Percentiles rank a stretch among this genome's conserved stretches.
These are phyloP conservation scores for Alligator mississippiensis DNA, from an alignment of 2,113 vertebrate species.

Conservation along the genomic window DNA sequence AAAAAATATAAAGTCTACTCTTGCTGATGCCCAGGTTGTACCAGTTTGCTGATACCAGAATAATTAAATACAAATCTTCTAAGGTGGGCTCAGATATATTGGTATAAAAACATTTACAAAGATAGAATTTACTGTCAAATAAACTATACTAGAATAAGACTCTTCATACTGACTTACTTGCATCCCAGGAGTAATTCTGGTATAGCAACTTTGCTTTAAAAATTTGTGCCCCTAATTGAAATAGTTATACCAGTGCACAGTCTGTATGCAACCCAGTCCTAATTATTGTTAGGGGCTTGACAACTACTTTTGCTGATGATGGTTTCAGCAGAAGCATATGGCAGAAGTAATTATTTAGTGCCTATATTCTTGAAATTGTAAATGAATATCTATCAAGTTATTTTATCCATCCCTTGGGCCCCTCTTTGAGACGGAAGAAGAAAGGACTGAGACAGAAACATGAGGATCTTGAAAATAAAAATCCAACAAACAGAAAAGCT, in stretches of 20 bases:
- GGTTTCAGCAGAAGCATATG: not conserved
- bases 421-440: not conserved
- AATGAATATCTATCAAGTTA: not conserved
- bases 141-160: not conserved
- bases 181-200: not conserved
- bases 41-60: too few relatives aligned
- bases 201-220: not conserved
- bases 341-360: not conserved
- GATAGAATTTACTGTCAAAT: accelerated
- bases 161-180: not conserved
- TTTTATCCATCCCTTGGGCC: not conserved
- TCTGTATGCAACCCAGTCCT: not conserved
- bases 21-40: too few relatives aligned
- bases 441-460: not conserved
- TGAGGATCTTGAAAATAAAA: not conserved
- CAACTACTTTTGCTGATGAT: not conserved
- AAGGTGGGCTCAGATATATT: too few relatives aligned
- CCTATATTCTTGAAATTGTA: not conserved
- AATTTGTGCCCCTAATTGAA: not conserved
- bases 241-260: not conserved
- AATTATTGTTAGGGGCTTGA: not conserved
- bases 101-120: too few relatives aligned
- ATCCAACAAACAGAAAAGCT: not conserved
- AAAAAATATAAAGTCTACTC: too few relatives aligned
- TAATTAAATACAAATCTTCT: too few relatives aligned